A percentile compares a stretch with the other conserved stretches of the same genome.
Conservation (phyloP, 2,113 vertebrate species). For the Bos taurus region ARS-UCD2.0 NC_037336.1:72721501-72722000, state of each 20-base stretch:
- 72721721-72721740: background rate
- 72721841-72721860: background rate
- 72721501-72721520: background rate
- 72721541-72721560: background rate
- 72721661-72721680: accelerated
- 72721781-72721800: background rate
- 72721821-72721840: conserved; percentile 58
- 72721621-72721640: accelerated
- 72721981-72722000: background rate
- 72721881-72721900: background rate
- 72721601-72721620: background rate
- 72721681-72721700: background rate
- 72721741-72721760: background rate
- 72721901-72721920: background rate
- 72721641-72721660: background rate
- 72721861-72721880: background rate
- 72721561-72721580: background rate
- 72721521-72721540: background rate
- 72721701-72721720: accelerated
- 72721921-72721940: background rate
- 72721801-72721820: background rate
- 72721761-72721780: background rate
- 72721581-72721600: background rate
- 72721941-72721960: background rate
- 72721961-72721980: background rate